Percentiles rank a stretch among this genome's conserved stretches.
phyloP scores from a whole-genome alignment of 1,140 invertebrate species.

The Leptonema lineaticorne region DNA sequence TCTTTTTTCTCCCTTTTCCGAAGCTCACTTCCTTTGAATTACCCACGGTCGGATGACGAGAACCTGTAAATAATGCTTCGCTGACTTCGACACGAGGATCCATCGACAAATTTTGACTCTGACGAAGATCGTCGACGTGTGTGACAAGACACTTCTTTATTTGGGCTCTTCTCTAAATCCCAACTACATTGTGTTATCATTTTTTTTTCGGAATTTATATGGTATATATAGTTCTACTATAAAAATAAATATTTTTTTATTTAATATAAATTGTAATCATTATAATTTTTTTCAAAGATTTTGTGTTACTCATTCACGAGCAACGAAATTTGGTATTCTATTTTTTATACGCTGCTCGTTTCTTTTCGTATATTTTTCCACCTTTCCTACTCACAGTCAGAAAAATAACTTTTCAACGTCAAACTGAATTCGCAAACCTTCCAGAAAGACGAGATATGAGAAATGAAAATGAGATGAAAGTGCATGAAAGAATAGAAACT shows the following conservation, averaged over 20 bases:
- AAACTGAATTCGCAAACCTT: background rate
- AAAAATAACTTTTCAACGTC: conserved; percentile 18
- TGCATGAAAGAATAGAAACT: no score
- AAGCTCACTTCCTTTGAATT: background rate
- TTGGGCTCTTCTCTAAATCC: no score
- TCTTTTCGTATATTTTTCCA: background rate
- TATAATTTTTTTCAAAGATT: no score
- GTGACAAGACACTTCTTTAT: no score
- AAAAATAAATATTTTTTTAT: no score
- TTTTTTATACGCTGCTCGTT: background rate
- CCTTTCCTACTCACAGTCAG: no score
- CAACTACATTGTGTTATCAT: no score
- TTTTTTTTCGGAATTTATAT: no score
- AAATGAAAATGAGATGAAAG: conserved; percentile 11
- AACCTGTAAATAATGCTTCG: conserved; percentile 9
- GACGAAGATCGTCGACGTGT: background rate
- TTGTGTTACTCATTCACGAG: conserved; percentile 21
- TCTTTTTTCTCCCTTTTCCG: background rate
- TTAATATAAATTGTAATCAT: no score
- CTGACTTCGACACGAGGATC: background rate
- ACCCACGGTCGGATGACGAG: background rate
- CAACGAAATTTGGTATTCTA: conserved; percentile 30
- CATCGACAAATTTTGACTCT: background rate
- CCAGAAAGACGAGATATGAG: background rate
- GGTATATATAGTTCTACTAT: no score